Base-by-base conservation (phyloP, 2,888 invertebrate species). In the Cerastis leucographa region DNA sequence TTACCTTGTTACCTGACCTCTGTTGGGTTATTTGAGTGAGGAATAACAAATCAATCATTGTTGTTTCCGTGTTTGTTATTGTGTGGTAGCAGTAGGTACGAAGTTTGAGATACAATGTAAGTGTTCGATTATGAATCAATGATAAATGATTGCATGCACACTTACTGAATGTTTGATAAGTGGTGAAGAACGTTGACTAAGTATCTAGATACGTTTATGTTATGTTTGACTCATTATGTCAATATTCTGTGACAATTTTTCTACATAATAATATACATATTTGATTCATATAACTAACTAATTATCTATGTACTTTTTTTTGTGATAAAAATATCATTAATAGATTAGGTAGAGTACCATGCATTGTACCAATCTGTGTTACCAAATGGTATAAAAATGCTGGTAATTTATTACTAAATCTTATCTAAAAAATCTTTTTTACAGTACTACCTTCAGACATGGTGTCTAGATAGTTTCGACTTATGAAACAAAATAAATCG, bases 1-100 rank as follows among this genome's bases (percentile, higher is more conserved):
- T 76, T 76, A 81, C 78, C 77, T 80, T 73, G 71, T 83, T 59
- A 74, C 77, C 76, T 75, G 78, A 84, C 74, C 83, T 72, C n/a
- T 65, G 59, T 56, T 70, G 65, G 65, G 51, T 54, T 17, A 65
- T 68, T 74, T 19, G 40, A 69, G 71, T 51, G 62, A 46, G 62
- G 71, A 72, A 69, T 62, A 51, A 82, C 81, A 85, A 83, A 76
- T 61, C 76, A 76, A 81, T 85, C 51, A 7, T 19, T 42, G 51
- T 35, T 29, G 29, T 59, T 82, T 83, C 83, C 71, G 69, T 59
- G 35, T 80, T 69, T 40, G 12, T n/a, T 14, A 69, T 46, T 40
- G 49, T 46, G 22, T 42, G 4, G 22, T 49, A 42, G 14, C 29
- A 7, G 22, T 49, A 42, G 14, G 54, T 17, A 17, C 54, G 51